These are phyloP conservation scores for Oxyruncus cristatus DNA, from an alignment of 2,113 vertebrate species.

Conservation along the genomic window DNA sequence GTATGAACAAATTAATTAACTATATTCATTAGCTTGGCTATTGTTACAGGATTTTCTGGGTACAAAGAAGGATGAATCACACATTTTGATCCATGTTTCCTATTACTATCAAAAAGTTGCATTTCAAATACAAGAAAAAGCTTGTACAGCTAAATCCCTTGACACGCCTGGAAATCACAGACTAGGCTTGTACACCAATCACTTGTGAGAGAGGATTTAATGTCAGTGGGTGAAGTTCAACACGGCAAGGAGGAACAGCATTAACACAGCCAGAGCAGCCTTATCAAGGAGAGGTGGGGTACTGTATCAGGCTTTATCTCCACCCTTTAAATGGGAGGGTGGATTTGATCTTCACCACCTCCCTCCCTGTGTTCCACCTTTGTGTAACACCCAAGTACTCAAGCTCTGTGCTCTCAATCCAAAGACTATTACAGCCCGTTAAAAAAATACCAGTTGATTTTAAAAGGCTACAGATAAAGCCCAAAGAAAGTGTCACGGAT, in stretches of 20 bases:
- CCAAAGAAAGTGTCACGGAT: background rate
- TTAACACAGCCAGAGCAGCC: constrained; percentile 20
- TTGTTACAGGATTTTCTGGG: constrained; percentile 11
- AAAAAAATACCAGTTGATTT: background rate
- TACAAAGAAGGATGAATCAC: constrained; percentile 17
- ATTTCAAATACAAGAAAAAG: constrained; percentile 48
- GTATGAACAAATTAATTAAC: constrained; percentile 12
- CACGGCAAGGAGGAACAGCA: background rate
- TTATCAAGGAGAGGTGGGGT: constrained; percentile 36
- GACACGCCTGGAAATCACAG: constrained; percentile 47
- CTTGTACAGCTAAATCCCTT: constrained; percentile 53
- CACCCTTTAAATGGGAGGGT: background rate
- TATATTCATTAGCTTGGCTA: constrained; percentile 3
- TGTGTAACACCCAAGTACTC: background rate
- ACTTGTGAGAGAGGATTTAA: constrained; percentile 45
- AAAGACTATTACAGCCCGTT: background rate
- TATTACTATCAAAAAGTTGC: constrained; percentile 43
- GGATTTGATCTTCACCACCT: constrained; percentile 21
- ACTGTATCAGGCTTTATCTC: constrained; percentile 20
- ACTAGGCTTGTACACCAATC: constrained; percentile 24
- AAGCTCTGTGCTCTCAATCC: background rate
- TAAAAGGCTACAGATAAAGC: constrained; percentile 11
- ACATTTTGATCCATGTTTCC: constrained; percentile 25
- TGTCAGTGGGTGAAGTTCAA: constrained; percentile 58
- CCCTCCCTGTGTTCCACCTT: background rate